Percentiles rank a stretch among this genome's conserved stretches.
Conservation (phyloP, 2,797 vertebrate species). For the Peromyscus attwateri region DNA sequence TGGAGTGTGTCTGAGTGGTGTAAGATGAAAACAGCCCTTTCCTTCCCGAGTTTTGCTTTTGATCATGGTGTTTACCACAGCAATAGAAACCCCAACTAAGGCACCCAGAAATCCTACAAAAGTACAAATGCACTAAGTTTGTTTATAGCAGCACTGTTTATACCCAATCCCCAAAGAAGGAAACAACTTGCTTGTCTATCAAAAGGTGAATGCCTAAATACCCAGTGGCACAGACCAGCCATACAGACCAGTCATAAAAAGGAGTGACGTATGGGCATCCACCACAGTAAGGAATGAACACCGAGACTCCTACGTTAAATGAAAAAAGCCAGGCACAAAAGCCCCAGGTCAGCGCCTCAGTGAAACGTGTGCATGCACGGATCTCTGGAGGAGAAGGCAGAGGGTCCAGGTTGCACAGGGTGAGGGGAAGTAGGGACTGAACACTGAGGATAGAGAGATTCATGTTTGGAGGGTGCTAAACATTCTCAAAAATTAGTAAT, state of each 20-base stretch:
- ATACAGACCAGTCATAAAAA: background rate
- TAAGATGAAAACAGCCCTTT: background rate
- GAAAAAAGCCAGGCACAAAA: background rate
- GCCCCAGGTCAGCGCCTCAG: no score
- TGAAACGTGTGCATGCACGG: background rate
- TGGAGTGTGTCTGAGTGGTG: fast-evolving
- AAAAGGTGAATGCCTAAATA: background rate
- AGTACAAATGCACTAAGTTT: background rate
- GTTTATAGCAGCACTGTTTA: background rate
- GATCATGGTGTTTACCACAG: background rate
- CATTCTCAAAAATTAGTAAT: background rate
- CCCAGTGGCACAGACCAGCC: background rate
- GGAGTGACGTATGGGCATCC: background rate
- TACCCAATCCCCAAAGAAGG: background rate
- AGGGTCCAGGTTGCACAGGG: background rate
- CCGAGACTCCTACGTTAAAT: background rate
- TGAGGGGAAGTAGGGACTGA: background rate
- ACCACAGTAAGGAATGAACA: background rate
- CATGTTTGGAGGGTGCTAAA: background rate
- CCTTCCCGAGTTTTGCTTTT: no score
- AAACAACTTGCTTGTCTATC: background rate
- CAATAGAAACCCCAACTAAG: background rate
- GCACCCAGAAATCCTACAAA: background rate
- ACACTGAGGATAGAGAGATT: background rate
- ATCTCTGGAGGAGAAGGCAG: background rate